A percentile compares a stretch with the other conserved stretches of the same genome.
Evolutionary conservation across 2,888 invertebrate species (phyloP).

Genomic region (Zeuzera pyrina): DNA sequence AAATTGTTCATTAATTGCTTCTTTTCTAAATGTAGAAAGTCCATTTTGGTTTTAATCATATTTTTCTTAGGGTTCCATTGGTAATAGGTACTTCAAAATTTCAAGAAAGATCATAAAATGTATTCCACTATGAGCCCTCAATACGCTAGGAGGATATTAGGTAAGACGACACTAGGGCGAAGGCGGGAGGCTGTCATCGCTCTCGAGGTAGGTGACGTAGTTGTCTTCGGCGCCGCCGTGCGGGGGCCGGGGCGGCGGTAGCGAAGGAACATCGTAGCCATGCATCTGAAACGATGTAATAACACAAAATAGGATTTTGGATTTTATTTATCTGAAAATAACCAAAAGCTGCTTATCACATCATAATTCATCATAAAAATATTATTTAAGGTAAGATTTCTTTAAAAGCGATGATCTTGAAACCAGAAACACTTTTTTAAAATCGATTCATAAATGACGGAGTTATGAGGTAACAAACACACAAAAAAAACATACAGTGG

Average conservation of each 20-base stretch:
- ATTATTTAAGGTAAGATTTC: too few relatives aligned
- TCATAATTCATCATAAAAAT: too few relatives aligned
- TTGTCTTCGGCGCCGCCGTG: slow-evolving; percentile 83
- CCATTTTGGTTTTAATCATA: slow-evolving; percentile 3
- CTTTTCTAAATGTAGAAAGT: slow-evolving; percentile 7
- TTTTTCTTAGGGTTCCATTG: slow-evolving; percentile 7
- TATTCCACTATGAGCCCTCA: too few relatives aligned
- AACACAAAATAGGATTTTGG: not conserved
- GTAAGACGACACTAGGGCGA: slow-evolving; percentile 77
- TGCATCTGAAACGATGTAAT: slow-evolving; percentile 90
- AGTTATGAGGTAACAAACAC: too few relatives aligned
- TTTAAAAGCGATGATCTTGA: too few relatives aligned
- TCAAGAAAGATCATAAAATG: too few relatives aligned
- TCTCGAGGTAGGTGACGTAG: slow-evolving; percentile 94
- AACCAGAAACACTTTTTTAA: too few relatives aligned
- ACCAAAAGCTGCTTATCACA: too few relatives aligned
- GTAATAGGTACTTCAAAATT: slow-evolving; percentile 3
- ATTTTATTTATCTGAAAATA: too few relatives aligned
- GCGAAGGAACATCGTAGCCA: slow-evolving; percentile 84
- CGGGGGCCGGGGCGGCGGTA: slow-evolving; percentile 73
- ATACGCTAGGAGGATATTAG: slow-evolving; percentile 23
- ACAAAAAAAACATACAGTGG: too few relatives aligned
- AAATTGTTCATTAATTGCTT: too few relatives aligned
- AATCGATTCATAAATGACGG: too few relatives aligned
- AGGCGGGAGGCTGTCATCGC: slow-evolving; percentile 85